These are phyloP conservation scores for Rhagoletis zephyria DNA, from an alignment of 1,140 invertebrate species.

Conservation along the genomic window DNA sequence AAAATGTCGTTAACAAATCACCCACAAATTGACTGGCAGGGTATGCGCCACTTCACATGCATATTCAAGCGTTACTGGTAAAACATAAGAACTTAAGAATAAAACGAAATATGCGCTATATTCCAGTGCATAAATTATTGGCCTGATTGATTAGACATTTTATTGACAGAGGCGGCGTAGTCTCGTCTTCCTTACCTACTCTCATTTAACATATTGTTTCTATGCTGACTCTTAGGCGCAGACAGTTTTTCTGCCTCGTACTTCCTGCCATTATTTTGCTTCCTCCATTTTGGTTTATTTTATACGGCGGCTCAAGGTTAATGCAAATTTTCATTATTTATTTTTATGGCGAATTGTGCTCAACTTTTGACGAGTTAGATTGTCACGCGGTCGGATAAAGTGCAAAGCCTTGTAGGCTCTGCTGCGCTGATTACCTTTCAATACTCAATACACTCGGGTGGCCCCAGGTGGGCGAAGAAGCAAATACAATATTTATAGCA, in stretches of 20 bases:
- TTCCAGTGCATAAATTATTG: background rate
- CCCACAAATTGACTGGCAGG: background rate
- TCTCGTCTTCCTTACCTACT: background rate
- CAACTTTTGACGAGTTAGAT: slow-evolving; percentile 5
- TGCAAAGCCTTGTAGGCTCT: background rate
- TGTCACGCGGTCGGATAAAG: background rate
- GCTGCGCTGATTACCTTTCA: slow-evolving; percentile 15
- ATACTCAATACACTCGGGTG: slow-evolving; percentile 13
- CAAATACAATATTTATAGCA: slow-evolving; percentile 34
- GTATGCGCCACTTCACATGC: background rate
- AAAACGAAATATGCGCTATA: too few relatives aligned
- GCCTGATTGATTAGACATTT: background rate
- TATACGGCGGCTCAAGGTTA: background rate
- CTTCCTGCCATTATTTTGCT: background rate
- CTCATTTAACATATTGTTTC: background rate
- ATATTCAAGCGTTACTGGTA: background rate
- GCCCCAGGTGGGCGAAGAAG: background rate
- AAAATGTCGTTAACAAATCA: background rate
- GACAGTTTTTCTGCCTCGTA: background rate
- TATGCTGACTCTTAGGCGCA: background rate
- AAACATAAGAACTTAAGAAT: too few relatives aligned
- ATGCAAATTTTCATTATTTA: background rate
- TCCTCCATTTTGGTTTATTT: background rate
- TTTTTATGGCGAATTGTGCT: slow-evolving; percentile 19
- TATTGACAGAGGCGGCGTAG: background rate